Evolutionary conservation across 2,888 invertebrate species (phyloP).

Genomic region (Callimorpha dominula): DNA sequence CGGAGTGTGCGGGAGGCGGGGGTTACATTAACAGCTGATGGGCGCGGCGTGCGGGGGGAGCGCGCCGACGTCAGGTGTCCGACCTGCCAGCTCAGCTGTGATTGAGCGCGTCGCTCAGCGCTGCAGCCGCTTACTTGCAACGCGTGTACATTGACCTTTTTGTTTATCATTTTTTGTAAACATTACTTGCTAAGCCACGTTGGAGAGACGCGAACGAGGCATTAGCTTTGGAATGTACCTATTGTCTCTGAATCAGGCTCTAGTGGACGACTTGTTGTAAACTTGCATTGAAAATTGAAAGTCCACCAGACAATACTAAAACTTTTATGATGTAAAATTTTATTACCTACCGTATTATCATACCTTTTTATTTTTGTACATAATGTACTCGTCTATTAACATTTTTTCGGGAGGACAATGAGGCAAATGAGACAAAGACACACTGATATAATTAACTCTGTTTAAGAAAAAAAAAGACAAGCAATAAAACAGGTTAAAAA

Average conservation of each 20-base stretch:
- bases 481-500: neutral
- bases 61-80: slow-evolving; percentile 82
- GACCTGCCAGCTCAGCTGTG: slow-evolving; percentile 66
- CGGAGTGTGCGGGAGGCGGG: slow-evolving; percentile 68
- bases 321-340: no score
- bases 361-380: neutral
- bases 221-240: slow-evolving; percentile 29
- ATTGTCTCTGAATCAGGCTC: slow-evolving; percentile 33
- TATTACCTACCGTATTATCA: no score
- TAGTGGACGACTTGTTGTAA: slow-evolving; percentile 25
- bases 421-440: neutral
- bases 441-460: neutral
- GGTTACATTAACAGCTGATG: slow-evolving; percentile 85
- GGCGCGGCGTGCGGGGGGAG: slow-evolving; percentile 63
- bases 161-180: slow-evolving; percentile 78
- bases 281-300: slow-evolving; percentile 24
- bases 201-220: slow-evolving; percentile 22
- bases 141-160: slow-evolving; percentile 80
- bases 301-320: slow-evolving; percentile 13
- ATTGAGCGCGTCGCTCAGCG: slow-evolving; percentile 74
- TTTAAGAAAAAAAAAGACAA: neutral
- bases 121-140: slow-evolving; percentile 71
- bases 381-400: neutral
- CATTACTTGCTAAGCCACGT: slow-evolving; percentile 54
- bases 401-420: neutral